Conservation (phyloP, 2,888 invertebrate species). For the Volucella inanis region DNA sequence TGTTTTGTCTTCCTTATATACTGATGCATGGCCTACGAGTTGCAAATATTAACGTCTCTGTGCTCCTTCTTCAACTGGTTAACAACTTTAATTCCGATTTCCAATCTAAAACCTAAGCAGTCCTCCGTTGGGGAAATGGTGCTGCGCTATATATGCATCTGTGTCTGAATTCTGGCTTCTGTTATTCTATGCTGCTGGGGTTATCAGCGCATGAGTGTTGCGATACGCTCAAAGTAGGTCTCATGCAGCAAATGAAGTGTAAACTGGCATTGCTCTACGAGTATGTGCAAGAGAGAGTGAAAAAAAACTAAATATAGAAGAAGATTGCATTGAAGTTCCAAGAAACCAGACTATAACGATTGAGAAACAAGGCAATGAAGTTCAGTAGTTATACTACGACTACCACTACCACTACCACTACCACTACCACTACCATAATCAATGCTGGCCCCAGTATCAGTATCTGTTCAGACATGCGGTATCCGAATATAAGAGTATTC, state of each 20-base stretch:
- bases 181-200: slow-evolving; percentile 35
- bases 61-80: no score
- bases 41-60: no score
- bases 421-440: no score
- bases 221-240: slow-evolving; percentile 66
- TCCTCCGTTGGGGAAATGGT: slow-evolving; percentile 53
- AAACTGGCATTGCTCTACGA: slow-evolving; percentile 59
- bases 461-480: no score
- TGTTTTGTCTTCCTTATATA: slow-evolving; percentile 10
- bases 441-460: no score
- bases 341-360: no score
- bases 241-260: slow-evolving; percentile 69
- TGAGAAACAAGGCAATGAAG: no score
- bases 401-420: no score
- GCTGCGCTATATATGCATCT: slow-evolving; percentile 8
- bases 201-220: slow-evolving; percentile 66
- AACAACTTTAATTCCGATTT: no score
- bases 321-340: slow-evolving; percentile 8
- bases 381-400: no score
- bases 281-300: slow-evolving; percentile 15
- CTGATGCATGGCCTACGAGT: no score
- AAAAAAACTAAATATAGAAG: slow-evolving; percentile 44
- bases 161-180: slow-evolving; percentile 52
- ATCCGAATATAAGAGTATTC: no score
- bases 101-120: slow-evolving; percentile 17